Base-by-base conservation (phyloP, 2,888 invertebrate species). In the Rotaria macrura region DNA sequence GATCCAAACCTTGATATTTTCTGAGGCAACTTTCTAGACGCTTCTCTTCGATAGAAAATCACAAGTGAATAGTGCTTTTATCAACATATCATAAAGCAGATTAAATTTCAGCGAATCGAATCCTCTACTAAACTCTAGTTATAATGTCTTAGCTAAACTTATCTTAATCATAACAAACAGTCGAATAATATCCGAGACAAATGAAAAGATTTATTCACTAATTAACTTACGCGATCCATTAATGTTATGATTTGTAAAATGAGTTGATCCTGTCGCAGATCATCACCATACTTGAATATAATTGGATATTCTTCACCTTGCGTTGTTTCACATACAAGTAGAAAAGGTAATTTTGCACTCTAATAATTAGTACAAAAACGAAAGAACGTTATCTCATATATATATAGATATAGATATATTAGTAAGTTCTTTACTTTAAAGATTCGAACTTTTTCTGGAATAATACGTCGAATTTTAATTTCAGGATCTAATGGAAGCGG, bases 201-300 rank as follows among this genome's bases (percentile, higher is more conserved):
- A 47, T 47, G 47, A 47, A 47, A 47, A 14, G 47, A 9, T 14
- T 47, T 47, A 47, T 47, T 47, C 10, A 47, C 9, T 12, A 9
- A 47, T 4, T 14, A 49, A 57, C 86, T 85, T 88, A 91, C 91
- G 89, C 90, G 96, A 90, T 99, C 99, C 97, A 99, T 99, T 25
- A 99, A 92, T 0, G 96, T 95, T 72, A 99, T 97, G 93, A 98
- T 98, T 92, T 99, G 98, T 84, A 99, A 92, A 87, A 99, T 95
- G 1, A 99, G 93, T 91, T 99, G 98, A 92, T 99, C 98, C 91
- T 99, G 98, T 6, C 99, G 93, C 85, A 99, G 91, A 90, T 99
- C 98, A 91, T 99, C 99, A 2, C 99, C 99, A 89, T 96, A 94
- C 91, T 99, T 99, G 91, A 98, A 98, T 87, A 99, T 97, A 0